phyloP scores from a whole-genome alignment of 2,113 vertebrate species.

The Nerophis ophidion region DNA sequence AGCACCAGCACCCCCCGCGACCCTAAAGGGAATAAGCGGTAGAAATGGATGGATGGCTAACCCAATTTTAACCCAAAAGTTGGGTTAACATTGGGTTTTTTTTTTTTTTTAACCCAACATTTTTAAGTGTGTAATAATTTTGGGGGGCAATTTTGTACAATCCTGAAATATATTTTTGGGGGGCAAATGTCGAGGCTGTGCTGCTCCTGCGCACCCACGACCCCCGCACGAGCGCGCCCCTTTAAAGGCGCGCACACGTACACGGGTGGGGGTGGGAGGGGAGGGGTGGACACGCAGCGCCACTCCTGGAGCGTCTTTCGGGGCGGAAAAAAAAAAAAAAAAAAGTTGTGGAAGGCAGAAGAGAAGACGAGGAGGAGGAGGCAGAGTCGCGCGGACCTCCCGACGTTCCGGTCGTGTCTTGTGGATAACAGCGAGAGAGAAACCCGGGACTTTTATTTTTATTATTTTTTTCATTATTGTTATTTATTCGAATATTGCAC shows the following conservation, averaged over 20 bases:
- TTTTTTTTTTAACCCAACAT: no score
- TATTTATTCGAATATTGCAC: no score
- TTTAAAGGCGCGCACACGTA: constrained; percentile 25
- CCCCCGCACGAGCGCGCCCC: constrained; percentile 51
- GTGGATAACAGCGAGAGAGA: no score
- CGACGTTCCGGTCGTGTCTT: constrained; percentile 2
- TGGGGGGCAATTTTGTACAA: background rate
- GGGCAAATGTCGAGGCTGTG: constrained; percentile 44
- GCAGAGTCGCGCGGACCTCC: constrained; percentile 47
- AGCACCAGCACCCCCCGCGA: no score
- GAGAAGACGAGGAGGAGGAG: constrained; percentile 53
- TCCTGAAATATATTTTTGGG: constrained; percentile 36
- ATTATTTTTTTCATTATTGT: no score
- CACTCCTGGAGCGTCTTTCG: constrained; percentile 61
- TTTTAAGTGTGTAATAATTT: no score
- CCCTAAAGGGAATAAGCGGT: no score
- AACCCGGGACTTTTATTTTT: no score
- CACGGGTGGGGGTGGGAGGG: background rate
- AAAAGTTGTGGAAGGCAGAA: constrained; percentile 52
- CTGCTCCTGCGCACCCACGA: constrained; percentile 6
- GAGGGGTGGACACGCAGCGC: constrained; percentile 7
- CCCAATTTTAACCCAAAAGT: no score
- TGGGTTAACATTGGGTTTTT: no score
- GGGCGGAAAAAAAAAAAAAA: constrained; percentile 47
- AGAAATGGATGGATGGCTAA: no score